A percentile compares a stretch with the other conserved stretches of the same genome.
Evolutionary conservation across 2,888 invertebrate species (phyloP).

Genomic region (Drosophila sordidula): DNA sequence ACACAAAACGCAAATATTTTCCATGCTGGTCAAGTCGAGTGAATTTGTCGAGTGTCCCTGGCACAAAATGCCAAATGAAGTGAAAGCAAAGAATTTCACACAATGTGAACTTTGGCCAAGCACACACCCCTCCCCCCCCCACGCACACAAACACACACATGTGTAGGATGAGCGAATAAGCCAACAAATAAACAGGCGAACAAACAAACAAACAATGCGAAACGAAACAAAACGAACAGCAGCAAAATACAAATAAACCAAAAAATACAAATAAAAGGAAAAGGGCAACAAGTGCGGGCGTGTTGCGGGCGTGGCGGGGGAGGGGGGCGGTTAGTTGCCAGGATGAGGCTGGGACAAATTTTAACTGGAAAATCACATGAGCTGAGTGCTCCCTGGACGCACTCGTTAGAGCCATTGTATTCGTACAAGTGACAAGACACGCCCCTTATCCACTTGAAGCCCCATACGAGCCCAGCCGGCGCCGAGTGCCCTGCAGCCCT

Average conservation of each 20-base stretch:
- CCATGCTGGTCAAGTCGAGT: conserved; percentile 60
- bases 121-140: background rate
- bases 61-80: conserved; percentile 76
- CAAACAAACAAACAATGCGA: conserved; percentile 43
- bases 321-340: background rate
- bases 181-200: conserved; percentile 66
- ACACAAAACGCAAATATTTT: conserved; percentile 53
- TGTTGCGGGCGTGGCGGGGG: background rate
- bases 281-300: conserved; percentile 40
- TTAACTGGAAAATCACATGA: conserved; percentile 75
- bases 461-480: background rate
- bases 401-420: conserved; percentile 57
- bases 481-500: background rate
- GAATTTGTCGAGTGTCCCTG: conserved; percentile 63
- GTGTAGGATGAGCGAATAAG: conserved; percentile 57
- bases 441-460: conserved; percentile 1
- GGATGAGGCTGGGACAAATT: conserved; percentile 49
- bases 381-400: conserved; percentile 35
- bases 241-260: conserved; percentile 41
- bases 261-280: conserved; percentile 14
- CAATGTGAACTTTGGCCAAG: conserved; percentile 57
- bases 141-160: conserved; percentile 14
- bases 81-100: conserved; percentile 77
- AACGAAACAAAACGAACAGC: conserved; percentile 36
- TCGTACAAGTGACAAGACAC: conserved; percentile 31